A percentile compares a stretch with the other conserved stretches of the same genome.
phyloP scores from a whole-genome alignment of 2,113 vertebrate species.

The Nothocercus nigrocapillus region DNA sequence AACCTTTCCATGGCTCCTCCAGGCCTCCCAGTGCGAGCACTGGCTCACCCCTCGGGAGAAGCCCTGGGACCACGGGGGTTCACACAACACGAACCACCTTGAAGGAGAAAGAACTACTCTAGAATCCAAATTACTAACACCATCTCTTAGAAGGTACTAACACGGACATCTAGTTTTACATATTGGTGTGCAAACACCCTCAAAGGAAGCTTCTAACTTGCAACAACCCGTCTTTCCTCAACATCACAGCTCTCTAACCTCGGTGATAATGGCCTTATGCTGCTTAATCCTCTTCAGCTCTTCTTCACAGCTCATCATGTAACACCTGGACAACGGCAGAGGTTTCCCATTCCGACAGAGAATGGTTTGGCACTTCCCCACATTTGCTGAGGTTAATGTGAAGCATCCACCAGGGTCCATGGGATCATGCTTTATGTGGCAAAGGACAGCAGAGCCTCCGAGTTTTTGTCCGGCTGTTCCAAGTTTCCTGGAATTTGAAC shows the following conservation, averaged over 20 bases:
- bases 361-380: conserved; percentile 96
- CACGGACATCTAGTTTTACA: background rate
- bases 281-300: conserved; percentile 90
- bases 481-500: conserved; percentile 85
- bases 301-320: conserved; percentile 89
- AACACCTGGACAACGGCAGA: conserved; percentile 88
- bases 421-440: conserved; percentile 96
- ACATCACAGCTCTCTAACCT: conserved; percentile 78
- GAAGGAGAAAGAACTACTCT: background rate
- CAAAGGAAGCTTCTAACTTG: background rate
- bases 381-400: conserved; percentile 93
- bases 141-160: background rate
- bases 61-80: background rate
- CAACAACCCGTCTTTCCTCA: background rate
- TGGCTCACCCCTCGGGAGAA: background rate
- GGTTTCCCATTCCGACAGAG: conserved; percentile 95
- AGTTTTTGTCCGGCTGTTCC: conserved; percentile 97
- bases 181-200: background rate
- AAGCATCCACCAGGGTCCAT: conserved; percentile 93
- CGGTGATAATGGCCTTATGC: conserved; percentile 95
- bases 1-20: background rate
- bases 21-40: background rate
- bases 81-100: background rate
- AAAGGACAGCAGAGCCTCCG: conserved; percentile 94
- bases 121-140: background rate